A percentile compares a stretch with the other conserved stretches of the same genome.
These are phyloP conservation scores for Ochropleura plecta DNA, from an alignment of 2,888 invertebrate species.

Conservation along the genomic window DNA sequence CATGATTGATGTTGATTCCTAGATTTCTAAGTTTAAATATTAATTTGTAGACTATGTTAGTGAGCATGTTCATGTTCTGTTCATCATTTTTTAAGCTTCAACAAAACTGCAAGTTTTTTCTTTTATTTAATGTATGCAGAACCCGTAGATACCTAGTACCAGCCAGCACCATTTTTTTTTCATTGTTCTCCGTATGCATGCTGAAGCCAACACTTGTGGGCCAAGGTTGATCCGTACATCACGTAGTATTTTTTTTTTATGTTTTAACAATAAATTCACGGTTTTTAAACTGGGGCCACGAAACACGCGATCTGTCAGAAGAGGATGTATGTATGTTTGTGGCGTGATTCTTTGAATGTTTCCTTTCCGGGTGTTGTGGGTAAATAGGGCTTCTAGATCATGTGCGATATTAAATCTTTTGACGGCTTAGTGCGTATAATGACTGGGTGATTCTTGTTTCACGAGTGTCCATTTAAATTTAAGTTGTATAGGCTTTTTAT, in stretches of 20 bases:
- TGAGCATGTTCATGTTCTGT: neutral
- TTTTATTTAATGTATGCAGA: constrained; percentile 15
- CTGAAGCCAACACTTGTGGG: constrained; percentile 72
- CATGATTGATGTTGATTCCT: neutral
- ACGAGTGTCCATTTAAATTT: neutral
- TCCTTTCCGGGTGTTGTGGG: constrained; percentile 35
- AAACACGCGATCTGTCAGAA: constrained; percentile 52
- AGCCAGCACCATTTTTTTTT: constrained; percentile 45
- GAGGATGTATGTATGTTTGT: constrained; percentile 40
- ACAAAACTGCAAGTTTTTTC: neutral
- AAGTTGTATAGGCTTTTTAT: neutral
- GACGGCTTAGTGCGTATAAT: neutral
- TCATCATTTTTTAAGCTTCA: neutral
- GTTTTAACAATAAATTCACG: constrained; percentile 65
- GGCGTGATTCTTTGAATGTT: constrained; percentile 13
- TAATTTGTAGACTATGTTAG: neutral
- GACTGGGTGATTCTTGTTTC: neutral
- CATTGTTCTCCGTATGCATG: constrained; percentile 57
- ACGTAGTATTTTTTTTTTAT: constrained; percentile 68
- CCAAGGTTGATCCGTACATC: constrained; percentile 76
- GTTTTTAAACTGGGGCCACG: constrained; percentile 59
- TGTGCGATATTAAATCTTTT: neutral
- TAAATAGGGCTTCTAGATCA: neutral
- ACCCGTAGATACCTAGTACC: constrained; percentile 20
- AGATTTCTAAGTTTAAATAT: neutral